phyloP scores from a whole-genome alignment of 1,140 invertebrate species.

The Idris sp. region DNA sequence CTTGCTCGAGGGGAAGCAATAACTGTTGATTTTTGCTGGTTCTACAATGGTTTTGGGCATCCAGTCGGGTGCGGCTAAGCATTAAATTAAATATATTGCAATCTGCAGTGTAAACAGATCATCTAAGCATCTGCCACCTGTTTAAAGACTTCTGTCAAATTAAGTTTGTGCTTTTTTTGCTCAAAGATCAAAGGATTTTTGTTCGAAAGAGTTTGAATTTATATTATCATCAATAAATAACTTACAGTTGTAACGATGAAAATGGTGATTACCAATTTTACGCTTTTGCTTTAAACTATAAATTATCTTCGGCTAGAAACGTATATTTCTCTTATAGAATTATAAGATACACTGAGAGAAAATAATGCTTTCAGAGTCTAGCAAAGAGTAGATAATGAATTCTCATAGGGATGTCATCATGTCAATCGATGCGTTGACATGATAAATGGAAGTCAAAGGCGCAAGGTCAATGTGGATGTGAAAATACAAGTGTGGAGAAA shows the following conservation, averaged over 20 bases:
- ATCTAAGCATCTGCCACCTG: slow-evolving; percentile 51
- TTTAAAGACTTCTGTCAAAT: slow-evolving; percentile 29
- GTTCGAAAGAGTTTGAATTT: no score
- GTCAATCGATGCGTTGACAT: slow-evolving; percentile 41
- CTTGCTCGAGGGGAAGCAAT: slow-evolving; percentile 37
- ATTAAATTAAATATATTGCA: slow-evolving; percentile 74
- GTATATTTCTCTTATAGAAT: slow-evolving; percentile 45
- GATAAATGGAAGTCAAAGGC: slow-evolving; percentile 51
- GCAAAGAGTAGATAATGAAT: slow-evolving; percentile 45
- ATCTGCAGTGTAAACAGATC: slow-evolving; percentile 66
- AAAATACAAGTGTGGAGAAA: no score
- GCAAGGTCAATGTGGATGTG: slow-evolving; percentile 53
- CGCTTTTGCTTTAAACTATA: no score
- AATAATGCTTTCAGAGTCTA: slow-evolving; percentile 46
- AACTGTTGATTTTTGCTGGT: slow-evolving; percentile 56
- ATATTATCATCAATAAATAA: no score
- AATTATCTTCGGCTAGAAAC: no score
- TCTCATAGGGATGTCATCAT: slow-evolving; percentile 43
- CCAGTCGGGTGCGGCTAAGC: slow-evolving; percentile 69
- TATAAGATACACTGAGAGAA: slow-evolving; percentile 23
- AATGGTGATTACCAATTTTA: no score
- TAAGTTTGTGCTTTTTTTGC: no score
- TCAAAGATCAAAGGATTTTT: no score
- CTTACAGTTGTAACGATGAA: no score
- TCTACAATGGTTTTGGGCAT: slow-evolving; percentile 41